Evolutionary conservation across 2,113 vertebrate species (phyloP).

Genomic region (Quiscalus mexicanus): DNA sequence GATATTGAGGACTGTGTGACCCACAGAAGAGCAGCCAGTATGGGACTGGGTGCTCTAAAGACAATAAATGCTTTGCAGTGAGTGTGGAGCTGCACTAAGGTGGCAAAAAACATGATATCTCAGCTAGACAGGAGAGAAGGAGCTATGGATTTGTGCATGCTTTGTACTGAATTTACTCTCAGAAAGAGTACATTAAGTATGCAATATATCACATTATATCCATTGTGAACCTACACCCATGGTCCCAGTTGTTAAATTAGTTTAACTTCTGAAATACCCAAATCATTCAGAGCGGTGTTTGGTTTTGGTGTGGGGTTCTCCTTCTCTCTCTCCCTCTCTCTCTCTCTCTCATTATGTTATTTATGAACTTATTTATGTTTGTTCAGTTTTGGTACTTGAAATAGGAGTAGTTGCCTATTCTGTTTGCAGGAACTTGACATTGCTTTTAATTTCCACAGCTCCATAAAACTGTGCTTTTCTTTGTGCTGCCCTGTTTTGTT

Average conservation of each 20-base stretch:
- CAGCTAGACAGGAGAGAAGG: background rate
- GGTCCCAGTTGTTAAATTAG: background rate
- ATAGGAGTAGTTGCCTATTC: background rate
- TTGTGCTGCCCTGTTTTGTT: background rate
- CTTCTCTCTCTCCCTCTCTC: background rate
- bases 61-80: background rate
- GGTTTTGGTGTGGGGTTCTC: background rate
- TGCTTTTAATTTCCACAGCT: background rate
- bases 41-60: background rate
- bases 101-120: background rate
- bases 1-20: background rate
- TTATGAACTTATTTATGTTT: background rate
- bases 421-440: background rate
- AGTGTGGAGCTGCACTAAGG: background rate
- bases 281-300: background rate
- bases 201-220: background rate
- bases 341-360: background rate
- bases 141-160: background rate
- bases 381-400: background rate
- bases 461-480: background rate
- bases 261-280: background rate
- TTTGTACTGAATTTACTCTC: background rate
- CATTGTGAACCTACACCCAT: background rate
- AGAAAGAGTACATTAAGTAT: background rate
- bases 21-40: background rate